phyloP scores from a whole-genome alignment of 2,797 vertebrate species.

The Apodemus agrarius region DNA sequence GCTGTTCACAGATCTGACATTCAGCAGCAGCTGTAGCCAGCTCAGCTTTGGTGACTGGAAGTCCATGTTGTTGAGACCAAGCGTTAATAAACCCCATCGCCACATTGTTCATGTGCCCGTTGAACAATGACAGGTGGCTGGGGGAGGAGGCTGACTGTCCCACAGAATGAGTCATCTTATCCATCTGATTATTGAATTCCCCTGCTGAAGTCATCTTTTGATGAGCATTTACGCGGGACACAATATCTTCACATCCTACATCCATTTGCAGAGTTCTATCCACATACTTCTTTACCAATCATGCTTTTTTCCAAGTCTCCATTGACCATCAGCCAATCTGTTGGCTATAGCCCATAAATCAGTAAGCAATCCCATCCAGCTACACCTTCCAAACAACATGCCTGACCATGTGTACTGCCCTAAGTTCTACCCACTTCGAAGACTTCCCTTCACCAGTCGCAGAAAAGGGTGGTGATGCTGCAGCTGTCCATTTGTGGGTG shows the following conservation, averaged over 20 bases:
- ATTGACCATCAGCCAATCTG: background rate
- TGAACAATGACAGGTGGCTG: background rate
- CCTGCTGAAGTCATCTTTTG: background rate
- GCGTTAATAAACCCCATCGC: background rate
- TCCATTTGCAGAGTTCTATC: background rate
- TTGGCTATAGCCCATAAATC: background rate
- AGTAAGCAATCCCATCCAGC: too few species aligned
- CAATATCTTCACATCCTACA: background rate
- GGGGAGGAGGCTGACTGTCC: background rate
- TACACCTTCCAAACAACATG: background rate
- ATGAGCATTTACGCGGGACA: background rate
- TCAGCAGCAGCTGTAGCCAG: background rate
- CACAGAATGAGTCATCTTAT: background rate
- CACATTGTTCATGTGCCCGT: background rate
- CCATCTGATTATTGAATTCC: background rate
- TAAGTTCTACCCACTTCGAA: background rate
- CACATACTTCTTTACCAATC: too few species aligned
- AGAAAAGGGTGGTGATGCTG: background rate
- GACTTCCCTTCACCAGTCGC: background rate
- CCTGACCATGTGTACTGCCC: background rate
- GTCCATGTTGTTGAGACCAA: background rate
- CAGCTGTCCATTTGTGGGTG: background rate
- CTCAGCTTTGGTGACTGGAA: background rate
- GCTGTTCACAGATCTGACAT: background rate
- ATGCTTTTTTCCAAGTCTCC: background rate